Evolutionary conservation across 2,888 invertebrate genomes (phyloP).

Genomic region (Heliothis peltigera): DNA sequence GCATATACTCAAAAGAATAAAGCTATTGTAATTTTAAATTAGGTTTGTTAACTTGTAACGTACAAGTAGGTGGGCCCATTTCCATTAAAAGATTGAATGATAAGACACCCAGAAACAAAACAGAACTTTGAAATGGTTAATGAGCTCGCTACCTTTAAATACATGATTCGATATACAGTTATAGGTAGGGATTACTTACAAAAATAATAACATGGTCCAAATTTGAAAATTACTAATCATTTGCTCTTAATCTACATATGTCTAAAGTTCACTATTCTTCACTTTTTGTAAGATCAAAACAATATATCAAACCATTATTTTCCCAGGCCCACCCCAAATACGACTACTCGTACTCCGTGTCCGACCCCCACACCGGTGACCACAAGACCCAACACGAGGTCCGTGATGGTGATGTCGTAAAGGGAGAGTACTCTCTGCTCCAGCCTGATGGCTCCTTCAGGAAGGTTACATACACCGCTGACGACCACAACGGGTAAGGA

Average conservation of each 20-base stretch:
- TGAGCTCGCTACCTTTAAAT: neutral
- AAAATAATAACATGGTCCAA: too few relatives aligned
- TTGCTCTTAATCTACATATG: too few relatives aligned
- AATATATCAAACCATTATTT: constrained; percentile 3
- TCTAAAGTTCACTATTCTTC: neutral
- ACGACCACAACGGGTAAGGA: too few relatives aligned
- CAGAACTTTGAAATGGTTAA: neutral
- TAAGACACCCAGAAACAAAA: constrained; percentile 1
- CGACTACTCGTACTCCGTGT: constrained; percentile 87
- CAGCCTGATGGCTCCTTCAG: too few relatives aligned
- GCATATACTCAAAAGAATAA: neutral
- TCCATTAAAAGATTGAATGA: neutral
- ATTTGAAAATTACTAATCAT: too few relatives aligned
- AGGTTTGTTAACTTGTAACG: constrained; percentile 1
- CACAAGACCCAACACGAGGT: constrained; percentile 88
- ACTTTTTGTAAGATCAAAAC: neutral
- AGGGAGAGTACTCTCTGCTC: too few relatives aligned
- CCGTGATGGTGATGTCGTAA: too few relatives aligned
- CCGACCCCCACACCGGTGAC: constrained; percentile 88
- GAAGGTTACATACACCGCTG: too few relatives aligned
- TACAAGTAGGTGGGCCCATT: neutral
- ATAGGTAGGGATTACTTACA: too few relatives aligned
- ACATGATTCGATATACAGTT: too few relatives aligned
- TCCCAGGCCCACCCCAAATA: constrained; percentile 87
- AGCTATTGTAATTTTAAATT: constrained; percentile 20